Base-by-base conservation (phyloP, 2,888 invertebrate species). In the Hirudinaria manillensis region DNA sequence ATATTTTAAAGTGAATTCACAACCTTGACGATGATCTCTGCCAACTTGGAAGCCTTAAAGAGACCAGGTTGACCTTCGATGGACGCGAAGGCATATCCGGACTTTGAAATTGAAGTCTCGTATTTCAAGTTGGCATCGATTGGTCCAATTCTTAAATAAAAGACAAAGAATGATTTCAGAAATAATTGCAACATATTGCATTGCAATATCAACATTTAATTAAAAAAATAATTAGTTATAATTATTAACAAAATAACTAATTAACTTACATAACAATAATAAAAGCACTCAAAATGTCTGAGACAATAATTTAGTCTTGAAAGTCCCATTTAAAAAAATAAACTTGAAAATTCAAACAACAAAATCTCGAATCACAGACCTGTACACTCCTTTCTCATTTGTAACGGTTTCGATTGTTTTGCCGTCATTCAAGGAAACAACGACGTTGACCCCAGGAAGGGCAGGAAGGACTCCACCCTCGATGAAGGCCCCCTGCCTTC, bases 41-140 rank as follows among this genome's bases (percentile, higher is more conserved):
- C 95, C 74, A 98, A 87, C 84, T 95, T 94, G 83, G 92, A 91
- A 0, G 94, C 95, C 38, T 87, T 87, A 80, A 97, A 94, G 77
- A 90, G 87, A 0, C 92, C 91, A 45, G 87, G 83, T 10, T 88
- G 88, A 82, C 91, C 89, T 3, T 75, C 80, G 13, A 89, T 90
- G 6, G 90, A 89, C 2, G 89, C 88, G 81, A 97, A 89, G 71
- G 93, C 89, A 84, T 93, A 97, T 0, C 94, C 94, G 78, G 93
- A 91, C 85, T 93, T 93, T 81, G 90, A 89, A 0, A 95, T 96
- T 0, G 85, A 85, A 2, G 96, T 88, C 70, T 87, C 88, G 84
- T 93, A 93, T 71, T 88, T 86, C 76, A 90, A 87, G 36, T 89
- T 88, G 75, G 90, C 89, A 83, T 92, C 91, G 70, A 95, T 88